Conservation (phyloP, 1,140 invertebrate species). For the Platorchestia sp. region DNA sequence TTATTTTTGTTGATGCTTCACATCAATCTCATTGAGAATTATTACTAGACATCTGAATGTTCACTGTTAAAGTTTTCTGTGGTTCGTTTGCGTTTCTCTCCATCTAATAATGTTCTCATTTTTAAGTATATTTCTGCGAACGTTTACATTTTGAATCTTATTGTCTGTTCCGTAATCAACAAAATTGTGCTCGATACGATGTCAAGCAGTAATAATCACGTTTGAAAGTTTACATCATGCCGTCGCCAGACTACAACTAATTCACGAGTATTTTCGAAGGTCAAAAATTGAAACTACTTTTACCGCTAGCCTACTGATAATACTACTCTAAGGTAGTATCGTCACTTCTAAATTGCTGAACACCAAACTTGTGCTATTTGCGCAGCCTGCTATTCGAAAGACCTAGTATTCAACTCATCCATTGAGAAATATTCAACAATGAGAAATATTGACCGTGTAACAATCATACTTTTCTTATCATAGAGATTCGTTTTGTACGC, state of each 20-base stretch:
- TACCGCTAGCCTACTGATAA: background rate
- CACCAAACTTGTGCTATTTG: background rate
- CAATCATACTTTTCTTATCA: too few species aligned
- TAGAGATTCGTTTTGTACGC: too few species aligned
- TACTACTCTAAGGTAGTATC: background rate
- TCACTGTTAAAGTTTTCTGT: background rate
- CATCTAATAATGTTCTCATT: background rate
- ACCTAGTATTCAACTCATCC: background rate
- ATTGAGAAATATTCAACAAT: background rate
- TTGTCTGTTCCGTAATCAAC: too few species aligned
- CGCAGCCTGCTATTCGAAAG: background rate
- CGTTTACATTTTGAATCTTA: too few species aligned
- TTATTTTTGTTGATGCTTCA: background rate
- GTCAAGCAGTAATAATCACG: background rate
- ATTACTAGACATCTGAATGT: background rate
- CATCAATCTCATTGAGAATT: background rate
- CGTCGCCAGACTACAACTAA: background rate
- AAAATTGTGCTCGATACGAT: background rate
- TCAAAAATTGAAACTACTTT: background rate
- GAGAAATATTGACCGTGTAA: background rate
- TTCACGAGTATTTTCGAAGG: too few species aligned
- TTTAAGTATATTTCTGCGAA: too few species aligned
- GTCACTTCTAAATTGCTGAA: background rate
- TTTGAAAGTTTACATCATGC: background rate
- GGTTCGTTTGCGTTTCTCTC: background rate